Percentiles rank a stretch among this genome's conserved stretches.
These are phyloP conservation scores for Trachelus troglodyta DNA, from an alignment of 2,888 invertebrate species.

Conservation along the genomic window DNA sequence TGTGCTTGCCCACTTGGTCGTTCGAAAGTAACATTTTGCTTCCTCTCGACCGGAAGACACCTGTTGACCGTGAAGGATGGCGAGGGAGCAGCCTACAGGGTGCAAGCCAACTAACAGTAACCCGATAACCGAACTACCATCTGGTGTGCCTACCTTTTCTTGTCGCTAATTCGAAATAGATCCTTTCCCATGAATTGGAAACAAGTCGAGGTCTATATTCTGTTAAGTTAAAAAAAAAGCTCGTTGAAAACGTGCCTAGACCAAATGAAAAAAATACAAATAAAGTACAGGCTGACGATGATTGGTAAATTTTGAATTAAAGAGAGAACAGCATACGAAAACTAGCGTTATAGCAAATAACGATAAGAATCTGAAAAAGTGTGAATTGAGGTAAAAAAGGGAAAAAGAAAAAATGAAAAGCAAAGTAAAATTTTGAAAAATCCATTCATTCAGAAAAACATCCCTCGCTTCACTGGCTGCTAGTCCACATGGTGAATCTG, in stretches of 20 bases:
- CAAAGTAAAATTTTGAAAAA: background rate
- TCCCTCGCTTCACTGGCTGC: background rate
- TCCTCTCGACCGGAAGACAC: conserved; percentile 52
- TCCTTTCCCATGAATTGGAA: background rate
- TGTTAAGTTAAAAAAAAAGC: background rate
- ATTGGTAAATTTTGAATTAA: background rate
- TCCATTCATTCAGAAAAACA: background rate
- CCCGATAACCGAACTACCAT: conserved; percentile 53
- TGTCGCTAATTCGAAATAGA: background rate
- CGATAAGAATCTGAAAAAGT: background rate
- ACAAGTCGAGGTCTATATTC: background rate
- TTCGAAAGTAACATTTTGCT: background rate
- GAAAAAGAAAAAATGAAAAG: background rate
- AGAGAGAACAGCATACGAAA: background rate
- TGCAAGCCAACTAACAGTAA: conserved; percentile 41
- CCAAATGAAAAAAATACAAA: background rate
- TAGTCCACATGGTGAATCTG: background rate
- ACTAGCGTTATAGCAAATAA: background rate
- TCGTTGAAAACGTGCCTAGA: background rate
- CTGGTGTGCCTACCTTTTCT: conserved; percentile 35
- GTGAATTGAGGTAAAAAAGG: background rate
- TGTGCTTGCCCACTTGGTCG: background rate
- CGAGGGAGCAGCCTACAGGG: conserved; percentile 12
- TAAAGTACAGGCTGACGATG: background rate
- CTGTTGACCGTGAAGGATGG: conserved; percentile 51